Evolutionary conservation across 2,888 invertebrate genomes (phyloP).

Genomic region (Agrochola macilenta): DNA sequence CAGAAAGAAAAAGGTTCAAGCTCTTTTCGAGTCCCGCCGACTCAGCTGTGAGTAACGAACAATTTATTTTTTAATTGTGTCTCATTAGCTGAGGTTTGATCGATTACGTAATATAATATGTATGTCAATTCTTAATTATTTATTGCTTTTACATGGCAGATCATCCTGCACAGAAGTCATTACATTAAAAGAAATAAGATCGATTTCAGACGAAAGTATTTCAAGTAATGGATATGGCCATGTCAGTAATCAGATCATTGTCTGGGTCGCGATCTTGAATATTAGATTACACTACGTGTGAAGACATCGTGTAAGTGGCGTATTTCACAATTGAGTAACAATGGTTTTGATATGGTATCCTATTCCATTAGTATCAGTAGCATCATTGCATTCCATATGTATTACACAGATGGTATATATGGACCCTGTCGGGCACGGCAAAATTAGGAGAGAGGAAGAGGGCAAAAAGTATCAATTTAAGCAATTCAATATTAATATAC

Average conservation of each 20-base stretch:
- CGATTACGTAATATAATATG: too few species aligned
- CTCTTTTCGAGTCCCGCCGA: neutral
- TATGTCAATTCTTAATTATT: neutral
- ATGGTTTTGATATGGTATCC: neutral
- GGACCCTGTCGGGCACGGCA: too few species aligned
- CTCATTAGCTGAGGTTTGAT: neutral
- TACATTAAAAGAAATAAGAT: slow-evolving; percentile 15
- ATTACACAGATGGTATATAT: too few species aligned
- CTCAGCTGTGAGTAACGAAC: neutral
- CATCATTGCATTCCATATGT: too few species aligned
- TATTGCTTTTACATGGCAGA: neutral
- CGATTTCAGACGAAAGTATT: slow-evolving; percentile 37
- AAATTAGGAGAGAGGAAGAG: too few species aligned
- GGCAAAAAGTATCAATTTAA: too few species aligned
- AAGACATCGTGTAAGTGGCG: slow-evolving; percentile 14
- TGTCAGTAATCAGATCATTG: slow-evolving; percentile 38
- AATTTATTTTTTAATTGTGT: neutral
- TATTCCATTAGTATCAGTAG: neutral
- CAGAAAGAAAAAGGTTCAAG: neutral
- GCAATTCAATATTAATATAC: too few species aligned
- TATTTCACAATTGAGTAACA: slow-evolving; percentile 15
- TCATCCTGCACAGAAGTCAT: slow-evolving; percentile 5
- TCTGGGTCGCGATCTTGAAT: slow-evolving; percentile 61
- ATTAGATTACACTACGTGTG: slow-evolving; percentile 48
- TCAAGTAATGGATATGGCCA: slow-evolving; percentile 50